Evolutionary conservation across 2,113 vertebrate species (phyloP).

Genomic region (Pteruthius melanotis): DNA sequence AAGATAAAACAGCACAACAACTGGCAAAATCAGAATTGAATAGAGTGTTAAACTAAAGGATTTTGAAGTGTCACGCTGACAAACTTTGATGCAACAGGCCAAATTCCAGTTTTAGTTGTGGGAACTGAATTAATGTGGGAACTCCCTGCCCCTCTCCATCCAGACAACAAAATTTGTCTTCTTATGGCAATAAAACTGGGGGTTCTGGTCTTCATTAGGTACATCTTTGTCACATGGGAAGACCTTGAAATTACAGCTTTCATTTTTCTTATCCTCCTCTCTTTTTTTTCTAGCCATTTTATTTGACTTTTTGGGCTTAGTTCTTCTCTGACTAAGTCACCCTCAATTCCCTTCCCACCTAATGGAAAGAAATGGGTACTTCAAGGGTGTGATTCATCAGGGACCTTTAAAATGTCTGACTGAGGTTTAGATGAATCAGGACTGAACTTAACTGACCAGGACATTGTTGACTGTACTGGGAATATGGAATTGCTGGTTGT

Average conservation of each 20-base stretch:
- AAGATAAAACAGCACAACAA: constrained; percentile 12
- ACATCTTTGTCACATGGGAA: background rate
- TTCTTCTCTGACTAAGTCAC: background rate
- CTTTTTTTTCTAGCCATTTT: background rate
- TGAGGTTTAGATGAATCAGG: background rate
- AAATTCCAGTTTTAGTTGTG: constrained; percentile 38
- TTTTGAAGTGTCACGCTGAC: constrained; percentile 33
- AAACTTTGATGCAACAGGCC: constrained; percentile 23
- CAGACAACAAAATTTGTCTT: background rate
- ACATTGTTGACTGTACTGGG: background rate
- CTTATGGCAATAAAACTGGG: background rate
- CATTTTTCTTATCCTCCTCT: background rate
- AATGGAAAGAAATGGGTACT: background rate
- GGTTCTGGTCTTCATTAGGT: constrained; percentile 40
- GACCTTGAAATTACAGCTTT: background rate
- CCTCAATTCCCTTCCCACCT: background rate
- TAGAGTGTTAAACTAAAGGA: background rate
- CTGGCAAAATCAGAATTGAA: constrained; percentile 6
- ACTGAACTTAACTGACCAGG: background rate
- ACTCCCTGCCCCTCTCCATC: background rate
- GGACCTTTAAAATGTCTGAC: background rate
- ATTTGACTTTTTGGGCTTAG: background rate
- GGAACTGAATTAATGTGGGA: constrained; percentile 15
- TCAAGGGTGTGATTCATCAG: background rate
- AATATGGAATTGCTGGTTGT: background rate